These are phyloP conservation scores for Drosophila anomalata DNA, from an alignment of 2,888 invertebrate genomes.

Conservation along the genomic window DNA sequence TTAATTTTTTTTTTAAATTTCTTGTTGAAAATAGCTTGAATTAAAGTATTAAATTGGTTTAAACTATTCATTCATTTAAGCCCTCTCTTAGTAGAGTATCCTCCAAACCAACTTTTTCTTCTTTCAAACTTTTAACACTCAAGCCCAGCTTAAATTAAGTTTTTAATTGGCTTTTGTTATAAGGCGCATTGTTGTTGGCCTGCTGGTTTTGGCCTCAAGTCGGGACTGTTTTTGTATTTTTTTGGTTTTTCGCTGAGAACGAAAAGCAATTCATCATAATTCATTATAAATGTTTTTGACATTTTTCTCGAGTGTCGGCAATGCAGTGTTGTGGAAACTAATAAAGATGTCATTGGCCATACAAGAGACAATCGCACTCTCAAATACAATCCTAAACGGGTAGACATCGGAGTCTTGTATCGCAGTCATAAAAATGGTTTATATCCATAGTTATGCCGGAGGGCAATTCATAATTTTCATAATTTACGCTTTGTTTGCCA, in stretches of 20 bases:
- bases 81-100: constrained; percentile 16
- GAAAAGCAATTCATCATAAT: constrained; percentile 68
- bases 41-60: too few species aligned
- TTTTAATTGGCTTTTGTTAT: constrained; percentile 68
- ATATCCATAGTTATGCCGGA: constrained; percentile 35
- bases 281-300: constrained; percentile 72
- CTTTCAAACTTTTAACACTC: constrained; percentile 5
- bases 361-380: constrained; percentile 52
- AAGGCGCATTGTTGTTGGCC: constrained; percentile 31
- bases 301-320: constrained; percentile 51
- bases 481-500: constrained; percentile 77
- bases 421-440: constrained; percentile 64
- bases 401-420: constrained; percentile 17
- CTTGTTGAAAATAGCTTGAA: neutral
- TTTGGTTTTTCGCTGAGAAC: constrained; percentile 14
- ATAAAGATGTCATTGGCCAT: constrained; percentile 73
- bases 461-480: constrained; percentile 77
- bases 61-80: neutral
- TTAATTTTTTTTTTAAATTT: neutral
- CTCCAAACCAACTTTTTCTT: neutral
- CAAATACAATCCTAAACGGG: constrained; percentile 39
- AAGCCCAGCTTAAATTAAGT: constrained; percentile 54
- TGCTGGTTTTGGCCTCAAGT: constrained; percentile 18
- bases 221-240: constrained; percentile 14
- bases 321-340: constrained; percentile 73